Evolutionary conservation across 2,888 invertebrate genomes (phyloP).

Genomic region (Gastracanthus pulcherrimus): DNA sequence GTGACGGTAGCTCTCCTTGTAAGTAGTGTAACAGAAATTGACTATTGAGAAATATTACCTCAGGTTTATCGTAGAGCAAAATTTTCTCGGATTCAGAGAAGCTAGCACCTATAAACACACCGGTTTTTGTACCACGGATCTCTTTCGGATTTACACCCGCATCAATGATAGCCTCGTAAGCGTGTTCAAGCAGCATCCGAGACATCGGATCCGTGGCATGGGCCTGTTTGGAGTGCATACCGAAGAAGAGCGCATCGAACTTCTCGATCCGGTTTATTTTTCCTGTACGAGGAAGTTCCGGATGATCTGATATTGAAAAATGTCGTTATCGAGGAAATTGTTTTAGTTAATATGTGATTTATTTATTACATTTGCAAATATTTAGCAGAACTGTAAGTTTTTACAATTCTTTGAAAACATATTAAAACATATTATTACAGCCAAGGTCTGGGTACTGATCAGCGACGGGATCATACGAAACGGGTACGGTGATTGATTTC

Average conservation of each 20-base stretch:
- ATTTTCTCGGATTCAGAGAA: conserved; percentile 87
- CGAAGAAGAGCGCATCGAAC: conserved; percentile 81
- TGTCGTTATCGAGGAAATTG: too few species aligned
- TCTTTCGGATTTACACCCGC: conserved; percentile 82
- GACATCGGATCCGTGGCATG: conserved; percentile 81
- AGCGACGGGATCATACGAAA: too few species aligned
- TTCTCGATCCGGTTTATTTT: conserved; percentile 86
- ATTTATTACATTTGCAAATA: too few species aligned
- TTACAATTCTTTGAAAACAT: too few species aligned
- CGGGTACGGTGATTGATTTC: too few species aligned
- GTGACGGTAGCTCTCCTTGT: too few species aligned
- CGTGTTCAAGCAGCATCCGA: conserved; percentile 81
- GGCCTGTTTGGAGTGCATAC: conserved; percentile 80
- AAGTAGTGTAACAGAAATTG: too few species aligned
- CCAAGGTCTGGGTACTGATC: too few species aligned
- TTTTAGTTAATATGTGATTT: too few species aligned
- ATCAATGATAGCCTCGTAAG: conserved; percentile 80
- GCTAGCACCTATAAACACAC: conserved; percentile 86
- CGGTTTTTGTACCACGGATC: conserved; percentile 84
- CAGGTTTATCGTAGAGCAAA: conserved; percentile 84
- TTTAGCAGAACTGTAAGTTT: too few species aligned
- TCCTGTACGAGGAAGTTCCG: conserved; percentile 88
- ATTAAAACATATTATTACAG: too few species aligned
- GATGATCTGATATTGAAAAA: conserved; percentile 78
- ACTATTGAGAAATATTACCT: too few species aligned